A percentile compares a stretch with the other conserved stretches of the same genome.
Evolutionary conservation across 1,140 invertebrate genomes (phyloP).

Genomic region (Geopemphigus sp.): DNA sequence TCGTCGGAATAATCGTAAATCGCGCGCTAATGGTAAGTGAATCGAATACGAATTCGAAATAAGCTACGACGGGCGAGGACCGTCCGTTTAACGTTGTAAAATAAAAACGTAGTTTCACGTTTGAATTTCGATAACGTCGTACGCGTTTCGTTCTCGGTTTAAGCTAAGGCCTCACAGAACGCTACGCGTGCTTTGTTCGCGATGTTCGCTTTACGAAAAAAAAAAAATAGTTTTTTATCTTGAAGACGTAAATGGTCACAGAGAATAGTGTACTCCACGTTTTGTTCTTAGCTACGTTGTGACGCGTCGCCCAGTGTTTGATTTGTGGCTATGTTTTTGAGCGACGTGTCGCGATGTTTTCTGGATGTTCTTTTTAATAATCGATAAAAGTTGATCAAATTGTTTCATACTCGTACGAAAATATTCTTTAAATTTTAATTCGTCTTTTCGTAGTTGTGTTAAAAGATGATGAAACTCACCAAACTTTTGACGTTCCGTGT

Average conservation of each 20-base stretch:
- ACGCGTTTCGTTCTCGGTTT: background rate
- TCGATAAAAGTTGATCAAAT: conserved; percentile 32
- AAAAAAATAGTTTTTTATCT: conserved; percentile 8
- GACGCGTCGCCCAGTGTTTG: too few relatives aligned
- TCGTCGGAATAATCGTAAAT: too few relatives aligned
- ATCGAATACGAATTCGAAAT: too few relatives aligned
- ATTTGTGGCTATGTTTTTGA: too few relatives aligned
- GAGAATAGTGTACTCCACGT: background rate
- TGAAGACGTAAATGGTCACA: conserved; percentile 2
- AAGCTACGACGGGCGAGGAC: too few relatives aligned
- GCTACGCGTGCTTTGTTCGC: too few relatives aligned
- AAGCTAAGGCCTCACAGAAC: too few relatives aligned
- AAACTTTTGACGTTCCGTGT: conserved; percentile 25
- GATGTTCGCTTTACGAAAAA: background rate
- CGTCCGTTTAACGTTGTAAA: too few relatives aligned
- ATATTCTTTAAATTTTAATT: conserved; percentile 36
- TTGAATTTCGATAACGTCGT: background rate
- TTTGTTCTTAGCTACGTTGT: conserved; percentile 5
- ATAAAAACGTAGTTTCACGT: too few relatives aligned
- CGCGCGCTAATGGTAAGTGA: too few relatives aligned
- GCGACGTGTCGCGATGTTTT: conserved; percentile 17
- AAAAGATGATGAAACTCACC: conserved; percentile 28
- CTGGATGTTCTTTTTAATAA: conserved; percentile 19
- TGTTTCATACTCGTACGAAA: conserved; percentile 29
- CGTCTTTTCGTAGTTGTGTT: conserved; percentile 16